Evolutionary conservation across 2,113 vertebrate genomes (phyloP), one percentile per base, ranked within the genome.

Genomic region (Scomber japonicus): DNA sequence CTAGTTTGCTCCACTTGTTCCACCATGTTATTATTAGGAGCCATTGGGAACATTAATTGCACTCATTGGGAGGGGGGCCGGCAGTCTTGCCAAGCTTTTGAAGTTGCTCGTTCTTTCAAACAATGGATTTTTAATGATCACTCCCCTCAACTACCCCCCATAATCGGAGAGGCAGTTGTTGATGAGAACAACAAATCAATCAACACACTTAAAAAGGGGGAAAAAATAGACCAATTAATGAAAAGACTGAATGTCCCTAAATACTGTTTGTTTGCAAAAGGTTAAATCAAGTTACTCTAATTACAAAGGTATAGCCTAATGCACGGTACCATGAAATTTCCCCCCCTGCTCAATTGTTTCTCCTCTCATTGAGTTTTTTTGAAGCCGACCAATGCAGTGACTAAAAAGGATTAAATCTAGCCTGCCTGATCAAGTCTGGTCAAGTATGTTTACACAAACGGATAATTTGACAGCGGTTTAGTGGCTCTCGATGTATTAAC

Each of bases 71-170:
- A 88, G 83, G 84, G 56, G 65, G 83, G 56, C 78, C 45, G 59
- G 62, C 63, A 69, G 85, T 83, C 78, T 84, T 75, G 71, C 86
- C 78, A 84, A 77, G 81, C 73, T 88, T 92, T 92, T 92, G 80
- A 93, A 91, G 90, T 86, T 54, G 70, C 55, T 76, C n/a, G 49
- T 78, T 82, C 78, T 56, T 78, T 87, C 76, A 75, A 88, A 89
- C 84, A 86, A 92, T 91, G 75, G 87, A 85, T 88, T 91, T 92
- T 93, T 90, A 92, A 94, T 92, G 89, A 93, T 77, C 51, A 11
- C 48, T 73, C 46, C 15, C 5, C 66, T 54, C 17, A 49, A 27
- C 66, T 30, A 17, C 27, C 12, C 64, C 61, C 75, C 35, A 59
- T 62, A 83, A 82, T 80, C 44, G 49, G 24, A 78, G 57, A 78